phyloP scores from a whole-genome alignment of 2,113 vertebrate genomes.

The Girardinichthys multiradiatus region DNA sequence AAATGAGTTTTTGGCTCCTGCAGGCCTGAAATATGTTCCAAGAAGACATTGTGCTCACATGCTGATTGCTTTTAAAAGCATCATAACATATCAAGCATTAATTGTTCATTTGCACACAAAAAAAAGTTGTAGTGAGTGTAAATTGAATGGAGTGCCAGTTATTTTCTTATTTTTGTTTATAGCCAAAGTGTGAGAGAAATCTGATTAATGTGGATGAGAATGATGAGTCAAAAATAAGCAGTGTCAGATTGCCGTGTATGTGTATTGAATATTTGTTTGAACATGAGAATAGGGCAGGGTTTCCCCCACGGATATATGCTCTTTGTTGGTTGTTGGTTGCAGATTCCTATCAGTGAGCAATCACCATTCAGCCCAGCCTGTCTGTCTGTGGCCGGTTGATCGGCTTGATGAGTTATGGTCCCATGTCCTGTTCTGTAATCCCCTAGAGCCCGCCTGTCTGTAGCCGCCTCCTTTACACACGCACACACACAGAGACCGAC shows the following conservation, averaged over 20 bases:
- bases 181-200: background rate
- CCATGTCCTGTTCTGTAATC: slow-evolving; percentile 74
- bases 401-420: slow-evolving; percentile 73
- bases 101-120: background rate
- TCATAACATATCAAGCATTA: background rate
- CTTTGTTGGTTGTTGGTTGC: slow-evolving; percentile 72
- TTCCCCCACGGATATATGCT: slow-evolving; percentile 69
- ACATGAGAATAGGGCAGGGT: slow-evolving; percentile 59
- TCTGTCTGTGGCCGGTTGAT: slow-evolving; percentile 74
- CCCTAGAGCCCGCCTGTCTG: slow-evolving; percentile 79
- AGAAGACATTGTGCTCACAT: background rate
- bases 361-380: slow-evolving; percentile 71
- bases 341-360: slow-evolving; percentile 75
- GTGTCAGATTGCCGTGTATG: slow-evolving; percentile 13
- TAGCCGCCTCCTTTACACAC: slow-evolving; percentile 71
- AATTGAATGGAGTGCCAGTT: background rate
- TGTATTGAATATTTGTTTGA: slow-evolving; percentile 44
- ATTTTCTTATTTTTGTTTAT: background rate
- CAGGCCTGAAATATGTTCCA: background rate
- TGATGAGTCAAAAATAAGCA: slow-evolving; percentile 36
- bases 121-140: background rate
- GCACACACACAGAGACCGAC: slow-evolving; percentile 66
- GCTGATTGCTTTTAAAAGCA: background rate
- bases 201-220: background rate
- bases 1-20: background rate